These are phyloP conservation scores for Potorous gilbertii DNA, from an alignment of 2,797 vertebrate species.

Conservation along the genomic window DNA sequence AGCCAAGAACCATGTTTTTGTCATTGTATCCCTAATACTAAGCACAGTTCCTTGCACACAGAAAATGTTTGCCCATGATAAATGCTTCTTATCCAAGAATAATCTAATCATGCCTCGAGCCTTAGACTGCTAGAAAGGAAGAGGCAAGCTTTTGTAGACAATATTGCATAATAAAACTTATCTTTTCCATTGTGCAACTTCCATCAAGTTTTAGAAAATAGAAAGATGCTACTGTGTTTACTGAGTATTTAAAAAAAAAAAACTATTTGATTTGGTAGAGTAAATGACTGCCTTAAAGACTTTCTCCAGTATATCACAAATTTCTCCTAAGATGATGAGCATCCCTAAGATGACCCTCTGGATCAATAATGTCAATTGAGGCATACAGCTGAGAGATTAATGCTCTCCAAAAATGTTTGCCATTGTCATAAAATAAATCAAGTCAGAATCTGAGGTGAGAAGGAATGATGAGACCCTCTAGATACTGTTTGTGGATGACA, in stretches of 20 bases:
- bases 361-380: too few relatives aligned
- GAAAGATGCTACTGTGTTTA: not conserved
- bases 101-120: too few relatives aligned
- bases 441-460: not conserved
- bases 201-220: not conserved
- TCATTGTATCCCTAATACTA: too few relatives aligned
- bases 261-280: not conserved
- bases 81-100: too few relatives aligned
- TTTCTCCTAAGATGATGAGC: not conserved
- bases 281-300: not conserved
- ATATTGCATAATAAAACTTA: not conserved
- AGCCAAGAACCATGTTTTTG: too few relatives aligned
- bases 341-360: too few relatives aligned
- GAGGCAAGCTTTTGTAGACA: not conserved
- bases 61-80: too few relatives aligned
- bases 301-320: not conserved
- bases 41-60: too few relatives aligned
- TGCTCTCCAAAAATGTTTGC: not conserved
- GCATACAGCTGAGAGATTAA: not conserved
- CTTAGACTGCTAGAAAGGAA: too few relatives aligned
- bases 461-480: not conserved
- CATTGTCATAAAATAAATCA: not conserved
- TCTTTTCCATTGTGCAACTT: not conserved
- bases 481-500: not conserved
- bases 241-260: not conserved